These are phyloP conservation scores for Grapholita molesta DNA, from an alignment of 1,140 invertebrate genomes.

Conservation along the genomic window DNA sequence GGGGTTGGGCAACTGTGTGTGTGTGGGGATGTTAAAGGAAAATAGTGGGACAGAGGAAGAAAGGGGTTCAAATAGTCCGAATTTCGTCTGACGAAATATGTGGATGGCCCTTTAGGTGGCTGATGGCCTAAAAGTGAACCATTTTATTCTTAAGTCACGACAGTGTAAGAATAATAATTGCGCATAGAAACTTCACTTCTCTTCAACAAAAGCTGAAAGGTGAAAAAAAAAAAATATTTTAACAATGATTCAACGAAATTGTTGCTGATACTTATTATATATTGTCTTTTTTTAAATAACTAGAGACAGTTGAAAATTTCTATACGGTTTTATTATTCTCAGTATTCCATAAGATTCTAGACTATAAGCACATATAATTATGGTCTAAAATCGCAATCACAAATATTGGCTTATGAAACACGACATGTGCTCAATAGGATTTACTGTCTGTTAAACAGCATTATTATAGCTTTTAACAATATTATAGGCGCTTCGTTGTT, in stretches of 20 bases:
- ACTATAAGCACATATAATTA: background rate
- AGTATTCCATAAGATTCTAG: background rate
- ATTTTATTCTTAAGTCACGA: background rate
- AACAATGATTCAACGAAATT: background rate
- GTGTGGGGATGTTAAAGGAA: too few species aligned
- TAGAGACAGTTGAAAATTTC: background rate
- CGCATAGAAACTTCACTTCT: background rate
- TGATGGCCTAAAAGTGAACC: too few species aligned
- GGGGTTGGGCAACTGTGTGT: too few species aligned
- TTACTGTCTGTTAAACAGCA: constrained; percentile 30
- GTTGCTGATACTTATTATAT: background rate
- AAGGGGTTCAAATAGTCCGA: too few species aligned
- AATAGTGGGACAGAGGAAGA: too few species aligned
- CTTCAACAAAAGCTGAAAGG: too few species aligned
- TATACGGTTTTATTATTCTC: constrained; percentile 8
- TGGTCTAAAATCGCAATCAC: background rate
- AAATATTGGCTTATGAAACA: constrained; percentile 50
- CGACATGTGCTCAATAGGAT: constrained; percentile 64
- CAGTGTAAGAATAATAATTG: background rate
- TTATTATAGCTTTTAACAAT: constrained; percentile 20
- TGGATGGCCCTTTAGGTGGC: too few species aligned
- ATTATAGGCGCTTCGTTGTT: constrained; percentile 19
- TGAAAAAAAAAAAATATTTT: background rate
- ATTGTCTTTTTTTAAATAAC: background rate
- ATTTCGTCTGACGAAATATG: too few species aligned